These are phyloP conservation scores for Leucoma salicis DNA, from an alignment of 2,888 invertebrate genomes.

Conservation along the genomic window DNA sequence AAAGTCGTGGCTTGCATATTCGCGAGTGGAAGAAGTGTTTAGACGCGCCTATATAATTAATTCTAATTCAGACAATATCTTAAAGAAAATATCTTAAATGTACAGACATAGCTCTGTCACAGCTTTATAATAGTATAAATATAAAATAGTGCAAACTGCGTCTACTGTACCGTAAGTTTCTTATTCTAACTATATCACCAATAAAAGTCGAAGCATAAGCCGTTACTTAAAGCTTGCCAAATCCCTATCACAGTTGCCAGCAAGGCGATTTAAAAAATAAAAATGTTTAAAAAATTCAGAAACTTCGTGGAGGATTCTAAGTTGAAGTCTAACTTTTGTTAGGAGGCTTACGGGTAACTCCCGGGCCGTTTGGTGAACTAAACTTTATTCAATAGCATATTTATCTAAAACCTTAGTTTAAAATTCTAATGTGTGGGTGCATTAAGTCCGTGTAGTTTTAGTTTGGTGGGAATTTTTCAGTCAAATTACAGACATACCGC, in stretches of 20 bases:
- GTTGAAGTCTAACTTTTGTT: slow-evolving; percentile 50
- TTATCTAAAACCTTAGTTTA: slow-evolving; percentile 7
- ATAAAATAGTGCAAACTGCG: background rate
- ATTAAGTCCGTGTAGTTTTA: too few relatives aligned
- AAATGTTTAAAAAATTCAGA: slow-evolving; percentile 57
- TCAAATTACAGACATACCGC: too few relatives aligned
- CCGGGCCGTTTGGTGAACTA: slow-evolving; percentile 43
- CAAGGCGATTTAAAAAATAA: slow-evolving; percentile 59
- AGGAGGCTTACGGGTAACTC: slow-evolving; percentile 57
- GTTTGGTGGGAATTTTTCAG: too few relatives aligned
- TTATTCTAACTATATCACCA: background rate
- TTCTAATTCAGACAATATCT: too few relatives aligned
- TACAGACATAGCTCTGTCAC: too few relatives aligned
- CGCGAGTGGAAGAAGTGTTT: too few relatives aligned
- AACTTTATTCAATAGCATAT: slow-evolving; percentile 56
- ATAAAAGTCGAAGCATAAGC: slow-evolving; percentile 10
- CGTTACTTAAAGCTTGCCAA: slow-evolving; percentile 33
- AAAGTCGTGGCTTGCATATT: too few relatives aligned
- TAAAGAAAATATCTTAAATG: too few relatives aligned
- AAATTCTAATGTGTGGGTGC: background rate
- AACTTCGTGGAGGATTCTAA: slow-evolving; percentile 52
- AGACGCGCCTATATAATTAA: too few relatives aligned
- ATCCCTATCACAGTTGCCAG: slow-evolving; percentile 39
- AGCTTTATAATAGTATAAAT: background rate
- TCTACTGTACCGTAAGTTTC: background rate